Base-by-base conservation (phyloP, 2,888 invertebrate species). In the Amphipoea lucens region DNA sequence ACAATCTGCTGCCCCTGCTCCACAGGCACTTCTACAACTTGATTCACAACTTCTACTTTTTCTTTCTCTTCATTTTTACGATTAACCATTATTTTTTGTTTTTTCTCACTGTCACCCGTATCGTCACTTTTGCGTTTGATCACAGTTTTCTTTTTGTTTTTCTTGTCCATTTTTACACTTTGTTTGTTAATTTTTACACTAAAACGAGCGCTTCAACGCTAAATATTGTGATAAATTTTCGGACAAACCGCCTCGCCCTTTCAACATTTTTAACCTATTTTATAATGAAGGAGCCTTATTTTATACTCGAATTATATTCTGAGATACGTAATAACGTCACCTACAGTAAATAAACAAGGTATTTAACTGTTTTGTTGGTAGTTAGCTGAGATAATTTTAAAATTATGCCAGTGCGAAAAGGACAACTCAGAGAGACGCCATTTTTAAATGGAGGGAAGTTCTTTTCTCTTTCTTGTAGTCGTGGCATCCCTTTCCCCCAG, bases 351-450 rank as follows among this genome's bases (percentile, higher is more conserved):
- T 86, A 89, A 90, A 88, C 81, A 87, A 66, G 20, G 7, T 78
- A 84, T 84, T 85, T 84, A 87, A 42, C 68, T 87, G 90, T 91
- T 92, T 92, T 90, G 90, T 85, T 90, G 83, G 84, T 83, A 87
- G 85, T 73, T 90, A 90, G 87, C 89, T 87, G 88, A 89, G 88
- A 90, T 90, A 91, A 88, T 90, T 87, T 82, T 60, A 78, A 91
- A 92, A 90, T 82, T 91, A 90, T 72, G 83, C 90, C 90, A 89
- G 95, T 94, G 94, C 92, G 96, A 95, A 94, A 96, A 94, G 94
- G 96, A 96, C 95, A 95, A 95, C 96, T 96, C 95, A 95, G 89
- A 93, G 81, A 91, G 96, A 96, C 96, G 96, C 96, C 96, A 96
- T 96, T 93, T 95, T 95, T 93, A 75, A 87, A 86, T 86, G 88